Conservation (phyloP, 2,797 vertebrate species). For the Anolis apletophallus region DNA sequence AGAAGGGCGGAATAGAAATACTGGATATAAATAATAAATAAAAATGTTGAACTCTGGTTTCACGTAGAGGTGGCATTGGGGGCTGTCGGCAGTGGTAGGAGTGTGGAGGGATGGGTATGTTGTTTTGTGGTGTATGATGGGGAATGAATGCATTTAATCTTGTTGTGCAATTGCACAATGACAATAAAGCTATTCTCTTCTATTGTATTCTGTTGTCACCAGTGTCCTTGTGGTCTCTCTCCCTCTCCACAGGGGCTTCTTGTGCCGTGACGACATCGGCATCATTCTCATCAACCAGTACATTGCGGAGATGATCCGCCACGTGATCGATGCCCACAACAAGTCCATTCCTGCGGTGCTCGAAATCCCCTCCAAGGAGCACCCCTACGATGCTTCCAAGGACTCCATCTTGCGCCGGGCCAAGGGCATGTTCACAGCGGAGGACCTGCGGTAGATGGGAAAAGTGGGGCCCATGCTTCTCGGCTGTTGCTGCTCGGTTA, state of each 20-base stretch:
- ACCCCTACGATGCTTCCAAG: conserved; percentile 94
- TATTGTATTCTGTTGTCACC: neutral
- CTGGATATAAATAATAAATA: no score
- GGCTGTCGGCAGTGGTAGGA: no score
- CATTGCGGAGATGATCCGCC: conserved; percentile 95
- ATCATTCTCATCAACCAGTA: conserved; percentile 97
- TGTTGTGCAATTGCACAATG: no score
- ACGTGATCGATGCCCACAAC: conserved; percentile 90
- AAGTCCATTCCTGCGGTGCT: conserved; percentile 91
- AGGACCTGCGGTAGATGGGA: conserved; percentile 87
- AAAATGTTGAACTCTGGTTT: no score
- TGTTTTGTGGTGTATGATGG: no score
- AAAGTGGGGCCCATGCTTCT: accelerated
- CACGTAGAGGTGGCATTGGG: no score
- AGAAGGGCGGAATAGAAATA: no score
- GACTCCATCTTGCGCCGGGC: conserved; percentile 94
- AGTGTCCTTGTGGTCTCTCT: neutral
- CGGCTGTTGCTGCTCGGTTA: neutral
- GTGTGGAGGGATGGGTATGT: no score
- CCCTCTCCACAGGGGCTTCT: conserved; percentile 84
- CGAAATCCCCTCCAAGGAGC: conserved; percentile 97
- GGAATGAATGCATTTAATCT: no score
- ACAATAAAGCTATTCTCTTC: no score
- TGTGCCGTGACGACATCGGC: conserved; percentile 90
- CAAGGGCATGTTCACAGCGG: conserved; percentile 92